Evolutionary conservation across 1,140 invertebrate genomes (phyloP).

Genomic region (Rhyzopertha dominica): DNA sequence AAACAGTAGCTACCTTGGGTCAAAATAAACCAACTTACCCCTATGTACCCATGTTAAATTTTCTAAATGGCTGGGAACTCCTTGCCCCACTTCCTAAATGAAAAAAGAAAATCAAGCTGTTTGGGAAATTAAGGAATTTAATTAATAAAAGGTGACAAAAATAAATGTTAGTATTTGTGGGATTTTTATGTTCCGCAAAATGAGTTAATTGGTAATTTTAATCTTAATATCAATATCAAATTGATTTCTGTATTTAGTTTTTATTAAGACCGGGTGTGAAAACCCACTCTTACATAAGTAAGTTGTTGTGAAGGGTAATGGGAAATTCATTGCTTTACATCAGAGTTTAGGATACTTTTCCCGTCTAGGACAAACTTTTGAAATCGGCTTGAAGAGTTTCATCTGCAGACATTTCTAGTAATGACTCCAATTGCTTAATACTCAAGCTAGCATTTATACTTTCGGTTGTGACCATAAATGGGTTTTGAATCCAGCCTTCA

Average conservation of each 20-base stretch:
- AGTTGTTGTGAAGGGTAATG: too few species aligned
- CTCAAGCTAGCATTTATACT: conserved; percentile 5
- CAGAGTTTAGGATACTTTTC: not conserved
- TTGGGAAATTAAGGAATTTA: too few species aligned
- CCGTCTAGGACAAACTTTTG: conserved; percentile 1
- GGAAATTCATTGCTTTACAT: too few species aligned
- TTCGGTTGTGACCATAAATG: conserved; percentile 1
- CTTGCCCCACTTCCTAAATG: too few species aligned
- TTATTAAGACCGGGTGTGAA: conserved; percentile 4
- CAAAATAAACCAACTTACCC: too few species aligned
- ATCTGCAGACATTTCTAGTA: conserved; percentile 5
- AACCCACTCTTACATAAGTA: conserved; percentile 2
- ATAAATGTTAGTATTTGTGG: too few species aligned
- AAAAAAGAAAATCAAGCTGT: too few species aligned
- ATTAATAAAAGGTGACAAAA: too few species aligned
- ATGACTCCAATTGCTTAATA: conserved; percentile 5
- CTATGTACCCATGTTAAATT: too few species aligned
- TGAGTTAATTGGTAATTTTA: not conserved
- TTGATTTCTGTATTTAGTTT: conserved; percentile 7
- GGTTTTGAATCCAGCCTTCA: conserved; percentile 7
- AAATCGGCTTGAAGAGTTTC: conserved; percentile 6
- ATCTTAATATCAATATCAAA: not conserved
- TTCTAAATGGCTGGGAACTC: too few species aligned
- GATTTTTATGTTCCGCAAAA: not conserved
- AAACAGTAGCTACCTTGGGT: too few species aligned